These are phyloP conservation scores for Pseudolycoriella hygida DNA, from an alignment of 2,888 invertebrate species.

Conservation along the genomic window DNA sequence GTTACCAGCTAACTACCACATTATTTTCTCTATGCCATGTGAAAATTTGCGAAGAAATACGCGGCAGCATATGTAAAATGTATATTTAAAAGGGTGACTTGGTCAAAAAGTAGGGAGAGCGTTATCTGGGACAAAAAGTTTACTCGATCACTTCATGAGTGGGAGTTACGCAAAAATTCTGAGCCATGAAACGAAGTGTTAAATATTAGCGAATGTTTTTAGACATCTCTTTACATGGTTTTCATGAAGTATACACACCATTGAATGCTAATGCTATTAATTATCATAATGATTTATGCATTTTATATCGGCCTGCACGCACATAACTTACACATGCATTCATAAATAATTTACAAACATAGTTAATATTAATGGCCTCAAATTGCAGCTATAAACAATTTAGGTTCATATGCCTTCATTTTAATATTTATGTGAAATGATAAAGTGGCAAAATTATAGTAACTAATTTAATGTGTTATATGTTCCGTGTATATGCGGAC, in stretches of 20 bases:
- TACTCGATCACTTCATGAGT: too few species aligned
- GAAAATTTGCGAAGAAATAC: too few species aligned
- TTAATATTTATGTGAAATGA: constrained; percentile 11
- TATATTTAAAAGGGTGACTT: too few species aligned
- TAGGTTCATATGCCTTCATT: constrained; percentile 11
- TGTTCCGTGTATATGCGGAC: not conserved
- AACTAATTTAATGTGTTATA: constrained; percentile 8
- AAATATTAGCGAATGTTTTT: too few species aligned
- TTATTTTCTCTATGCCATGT: too few species aligned
- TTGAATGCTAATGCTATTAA: constrained; percentile 10
- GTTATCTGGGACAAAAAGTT: too few species aligned
- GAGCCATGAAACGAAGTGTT: too few species aligned
- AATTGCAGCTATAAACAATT: constrained; percentile 12
- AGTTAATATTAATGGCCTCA: constrained; percentile 11
- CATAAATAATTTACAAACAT: constrained; percentile 3
- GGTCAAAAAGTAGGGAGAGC: too few species aligned
- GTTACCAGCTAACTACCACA: too few species aligned
- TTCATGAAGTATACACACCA: not conserved
- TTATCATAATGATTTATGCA: constrained; percentile 12
- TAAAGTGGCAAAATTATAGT: constrained; percentile 11
- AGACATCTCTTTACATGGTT: too few species aligned
- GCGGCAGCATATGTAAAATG: too few species aligned
- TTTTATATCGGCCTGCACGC: constrained; percentile 11
- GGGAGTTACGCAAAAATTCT: too few species aligned
- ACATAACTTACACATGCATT: constrained; percentile 10